Evolutionary conservation across 2,797 vertebrate species (phyloP).

Genomic region (Hozukius guyotensis): DNA sequence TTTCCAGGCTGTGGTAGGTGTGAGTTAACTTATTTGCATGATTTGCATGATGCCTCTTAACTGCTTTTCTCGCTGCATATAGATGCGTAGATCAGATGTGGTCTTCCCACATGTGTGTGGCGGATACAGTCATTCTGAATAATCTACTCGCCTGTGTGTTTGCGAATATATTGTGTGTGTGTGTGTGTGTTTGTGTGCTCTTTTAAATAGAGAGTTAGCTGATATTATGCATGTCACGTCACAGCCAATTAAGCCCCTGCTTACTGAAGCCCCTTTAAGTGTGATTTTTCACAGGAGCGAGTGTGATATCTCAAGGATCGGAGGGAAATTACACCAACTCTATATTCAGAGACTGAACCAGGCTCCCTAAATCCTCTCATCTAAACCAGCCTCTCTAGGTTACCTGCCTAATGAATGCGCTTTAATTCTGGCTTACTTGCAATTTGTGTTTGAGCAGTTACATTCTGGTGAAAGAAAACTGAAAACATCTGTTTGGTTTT

Average conservation of each 20-base stretch:
- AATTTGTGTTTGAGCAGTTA: background rate
- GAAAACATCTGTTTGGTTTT: background rate
- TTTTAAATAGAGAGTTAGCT: slow-evolving; percentile 46
- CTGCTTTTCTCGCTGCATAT: slow-evolving; percentile 65
- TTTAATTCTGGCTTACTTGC: background rate
- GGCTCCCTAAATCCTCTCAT: slow-evolving; percentile 33
- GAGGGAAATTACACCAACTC: slow-evolving; percentile 75
- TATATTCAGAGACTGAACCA: slow-evolving; percentile 66
- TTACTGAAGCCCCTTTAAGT: slow-evolving; percentile 76
- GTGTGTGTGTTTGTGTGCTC: background rate
- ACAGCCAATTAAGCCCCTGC: slow-evolving; percentile 79
- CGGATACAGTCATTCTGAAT: background rate
- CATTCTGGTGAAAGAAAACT: background rate
- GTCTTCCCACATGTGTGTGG: background rate
- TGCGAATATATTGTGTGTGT: background rate
- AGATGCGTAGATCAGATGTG: slow-evolving; percentile 31
- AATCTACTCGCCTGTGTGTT: background rate
- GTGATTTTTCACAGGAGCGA: slow-evolving; percentile 81
- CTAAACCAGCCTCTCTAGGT: slow-evolving; percentile 20
- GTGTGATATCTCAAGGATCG: slow-evolving; percentile 81
- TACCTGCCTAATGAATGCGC: slow-evolving; percentile 8
- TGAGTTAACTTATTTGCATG: slow-evolving; percentile 55
- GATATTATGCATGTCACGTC: slow-evolving; percentile 72
- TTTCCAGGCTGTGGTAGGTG: slow-evolving; percentile 40
- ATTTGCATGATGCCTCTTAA: slow-evolving; percentile 27